Percentiles rank a stretch among this genome's conserved stretches.
Evolutionary conservation across 1,140 invertebrate genomes (phyloP).

Genomic region (Nautilus pompilius): DNA sequence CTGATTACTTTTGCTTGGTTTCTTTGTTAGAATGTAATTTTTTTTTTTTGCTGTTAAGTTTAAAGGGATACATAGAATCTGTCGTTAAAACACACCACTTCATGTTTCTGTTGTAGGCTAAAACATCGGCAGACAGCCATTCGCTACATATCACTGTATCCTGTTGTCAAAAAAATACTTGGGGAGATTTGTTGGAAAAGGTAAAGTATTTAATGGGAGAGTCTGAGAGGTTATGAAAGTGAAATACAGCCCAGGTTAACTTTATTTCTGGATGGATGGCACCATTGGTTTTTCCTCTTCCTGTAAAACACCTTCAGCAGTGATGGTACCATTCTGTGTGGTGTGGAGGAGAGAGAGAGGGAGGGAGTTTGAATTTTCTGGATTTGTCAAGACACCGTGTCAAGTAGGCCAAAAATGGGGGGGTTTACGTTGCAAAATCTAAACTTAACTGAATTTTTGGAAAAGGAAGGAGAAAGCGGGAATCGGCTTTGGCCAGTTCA

Average conservation of each 20-base stretch:
- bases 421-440: too few species aligned
- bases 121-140: constrained; percentile 71
- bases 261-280: not conserved
- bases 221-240: not conserved
- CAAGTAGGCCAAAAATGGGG: too few species aligned
- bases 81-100: not conserved
- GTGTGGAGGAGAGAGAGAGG: not conserved
- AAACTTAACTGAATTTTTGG: too few species aligned
- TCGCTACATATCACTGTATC: constrained; percentile 92
- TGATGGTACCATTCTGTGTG: not conserved
- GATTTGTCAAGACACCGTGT: too few species aligned
- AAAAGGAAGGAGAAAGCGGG: too few species aligned
- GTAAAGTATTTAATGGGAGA: constrained; percentile 43
- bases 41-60: too few species aligned
- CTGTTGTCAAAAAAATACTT: constrained; percentile 85
- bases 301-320: not conserved
- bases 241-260: not conserved
- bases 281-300: not conserved
- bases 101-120: constrained; percentile 60
- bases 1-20: too few species aligned
- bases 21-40: too few species aligned
- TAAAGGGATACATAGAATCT: not conserved
- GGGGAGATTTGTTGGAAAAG: constrained; percentile 82
- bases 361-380: too few species aligned
- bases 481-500: too few species aligned